A percentile compares a stretch with the other conserved stretches of the same genome.
Evolutionary conservation across 2,888 invertebrate genomes (phyloP).

Genomic region (Pheosia gnoma): DNA sequence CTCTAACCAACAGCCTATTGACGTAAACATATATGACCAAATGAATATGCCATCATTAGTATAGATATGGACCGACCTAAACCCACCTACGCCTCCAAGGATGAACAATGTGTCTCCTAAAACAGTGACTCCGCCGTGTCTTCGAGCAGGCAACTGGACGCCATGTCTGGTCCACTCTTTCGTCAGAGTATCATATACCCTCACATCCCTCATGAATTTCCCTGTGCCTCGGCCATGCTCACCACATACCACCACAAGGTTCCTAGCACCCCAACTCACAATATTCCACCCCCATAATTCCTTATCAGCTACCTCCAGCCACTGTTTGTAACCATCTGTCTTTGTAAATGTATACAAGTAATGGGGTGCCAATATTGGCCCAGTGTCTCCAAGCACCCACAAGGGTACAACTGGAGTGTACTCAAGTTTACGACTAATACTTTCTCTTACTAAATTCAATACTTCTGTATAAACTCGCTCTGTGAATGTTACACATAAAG

Average conservation of each 20-base stretch:
- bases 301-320: conserved; percentile 67
- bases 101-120: conserved; percentile 61
- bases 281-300: conserved; percentile 75
- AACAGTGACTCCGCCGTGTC: conserved; percentile 66
- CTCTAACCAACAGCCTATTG: too few species aligned
- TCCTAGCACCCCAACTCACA: conserved; percentile 63
- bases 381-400: conserved; percentile 50
- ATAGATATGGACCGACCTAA: conserved; percentile 60
- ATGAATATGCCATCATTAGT: neutral
- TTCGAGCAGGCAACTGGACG: conserved; percentile 59
- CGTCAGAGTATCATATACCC: conserved; percentile 64
- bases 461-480: conserved; percentile 65
- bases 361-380: conserved; percentile 51
- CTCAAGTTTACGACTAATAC: conserved; percentile 47
- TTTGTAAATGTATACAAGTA: conserved; percentile 57
- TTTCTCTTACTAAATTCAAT: conserved; percentile 50
- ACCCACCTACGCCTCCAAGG: conserved; percentile 74
- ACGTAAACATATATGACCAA: neutral
- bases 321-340: conserved; percentile 56
- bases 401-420: conserved; percentile 59
- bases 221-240: conserved; percentile 71
- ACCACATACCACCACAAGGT: conserved; percentile 67
- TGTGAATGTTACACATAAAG: conserved; percentile 54
- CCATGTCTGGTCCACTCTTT: conserved; percentile 67
- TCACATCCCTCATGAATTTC: conserved; percentile 63